A percentile compares a stretch with the other conserved stretches of the same genome.
phyloP scores from a whole-genome alignment of 64 coral and sea anemone genomes.

The Hydrozoanthus tunicans region DNA sequence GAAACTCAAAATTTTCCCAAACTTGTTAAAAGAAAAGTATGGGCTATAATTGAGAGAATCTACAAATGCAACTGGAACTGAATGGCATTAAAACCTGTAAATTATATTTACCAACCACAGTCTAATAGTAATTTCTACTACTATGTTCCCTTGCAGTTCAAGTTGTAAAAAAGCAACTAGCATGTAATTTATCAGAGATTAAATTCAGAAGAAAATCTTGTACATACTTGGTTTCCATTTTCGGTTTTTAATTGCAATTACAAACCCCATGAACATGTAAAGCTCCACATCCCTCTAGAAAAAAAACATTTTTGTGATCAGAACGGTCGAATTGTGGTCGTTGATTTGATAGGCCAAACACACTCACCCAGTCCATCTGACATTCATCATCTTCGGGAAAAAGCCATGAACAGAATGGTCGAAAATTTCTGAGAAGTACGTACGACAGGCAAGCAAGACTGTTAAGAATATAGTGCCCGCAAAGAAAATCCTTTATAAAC shows the following conservation, averaged over 20 bases:
- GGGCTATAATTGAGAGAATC: no score
- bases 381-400: slow-evolving; percentile 79
- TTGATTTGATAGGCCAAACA: background rate
- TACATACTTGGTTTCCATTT: slow-evolving; percentile 92
- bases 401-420: slow-evolving; percentile 90
- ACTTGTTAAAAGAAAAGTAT: no score
- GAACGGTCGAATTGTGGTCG: no score
- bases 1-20: no score
- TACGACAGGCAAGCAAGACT: slow-evolving; percentile 63
- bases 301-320: background rate
- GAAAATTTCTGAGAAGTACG: slow-evolving; percentile 67
- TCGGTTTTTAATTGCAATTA: slow-evolving; percentile 90
- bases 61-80: no score
- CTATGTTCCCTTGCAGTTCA: no score
- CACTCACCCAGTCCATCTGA: slow-evolving; percentile 86
- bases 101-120: no score
- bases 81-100: no score
- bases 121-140: no score
- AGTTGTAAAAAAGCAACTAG: no score
- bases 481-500: slow-evolving; percentile 58
- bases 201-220: background rate
- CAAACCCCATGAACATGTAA: slow-evolving; percentile 85
- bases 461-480: slow-evolving; percentile 94
- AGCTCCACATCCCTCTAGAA: slow-evolving; percentile 86
- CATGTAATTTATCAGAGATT: no score